These are phyloP conservation scores for Neria commutata DNA, from an alignment of 2,888 invertebrate species.

Conservation along the genomic window DNA sequence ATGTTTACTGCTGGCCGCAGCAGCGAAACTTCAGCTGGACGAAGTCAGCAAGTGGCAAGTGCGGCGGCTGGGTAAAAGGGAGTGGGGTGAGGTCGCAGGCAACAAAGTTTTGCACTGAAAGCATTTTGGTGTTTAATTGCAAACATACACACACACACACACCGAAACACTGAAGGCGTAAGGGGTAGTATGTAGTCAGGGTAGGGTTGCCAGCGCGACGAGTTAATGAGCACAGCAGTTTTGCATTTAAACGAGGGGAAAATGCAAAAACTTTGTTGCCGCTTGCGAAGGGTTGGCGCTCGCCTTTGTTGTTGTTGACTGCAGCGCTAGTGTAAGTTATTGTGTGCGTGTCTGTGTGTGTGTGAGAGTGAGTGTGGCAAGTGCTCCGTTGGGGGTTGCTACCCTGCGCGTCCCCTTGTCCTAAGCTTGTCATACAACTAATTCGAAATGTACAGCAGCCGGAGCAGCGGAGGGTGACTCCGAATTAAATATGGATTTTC, in stretches of 20 bases:
- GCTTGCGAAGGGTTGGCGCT: no score
- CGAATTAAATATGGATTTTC: background rate
- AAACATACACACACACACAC: background rate
- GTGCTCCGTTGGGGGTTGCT: background rate
- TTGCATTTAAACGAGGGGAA: constrained; percentile 46
- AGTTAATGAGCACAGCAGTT: constrained; percentile 52
- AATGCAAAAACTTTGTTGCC: constrained; percentile 1
- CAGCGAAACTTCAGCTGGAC: no score
- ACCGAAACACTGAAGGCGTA: background rate
- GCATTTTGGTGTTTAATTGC: constrained; percentile 3
- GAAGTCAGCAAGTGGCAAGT: no score
- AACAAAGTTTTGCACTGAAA: background rate
- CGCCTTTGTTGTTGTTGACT: no score
- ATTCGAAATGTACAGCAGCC: background rate
- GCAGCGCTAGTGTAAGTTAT: no score
- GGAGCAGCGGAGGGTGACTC: background rate
- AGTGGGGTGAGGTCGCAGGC: background rate
- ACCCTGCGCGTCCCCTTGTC: background rate
- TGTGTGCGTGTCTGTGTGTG: no score
- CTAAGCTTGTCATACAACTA: background rate
- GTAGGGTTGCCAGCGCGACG: constrained; percentile 30
- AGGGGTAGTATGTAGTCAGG: no score
- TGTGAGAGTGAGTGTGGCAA: background rate
- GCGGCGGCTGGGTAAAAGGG: no score
- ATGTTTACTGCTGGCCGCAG: no score